A percentile compares a stretch with the other conserved stretches of the same genome.
Conservation (phyloP, 2,797 vertebrate genomes). For the Hyperoplus lanceolatus region DNA sequence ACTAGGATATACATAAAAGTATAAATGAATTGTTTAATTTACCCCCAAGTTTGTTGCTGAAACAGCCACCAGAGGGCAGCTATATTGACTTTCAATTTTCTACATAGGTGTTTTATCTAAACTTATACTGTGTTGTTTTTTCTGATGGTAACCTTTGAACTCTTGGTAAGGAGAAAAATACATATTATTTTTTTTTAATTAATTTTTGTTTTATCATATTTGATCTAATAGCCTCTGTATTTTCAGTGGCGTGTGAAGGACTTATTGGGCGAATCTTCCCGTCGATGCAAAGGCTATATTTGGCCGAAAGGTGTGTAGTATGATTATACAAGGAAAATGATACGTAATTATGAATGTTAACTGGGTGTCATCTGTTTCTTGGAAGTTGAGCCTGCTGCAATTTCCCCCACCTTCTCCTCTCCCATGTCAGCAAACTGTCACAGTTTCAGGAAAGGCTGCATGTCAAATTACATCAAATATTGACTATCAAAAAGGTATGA, state of each 20-base stretch:
- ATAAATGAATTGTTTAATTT: background rate
- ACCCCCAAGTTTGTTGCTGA: background rate
- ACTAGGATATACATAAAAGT: background rate
- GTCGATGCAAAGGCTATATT: conserved; percentile 66
- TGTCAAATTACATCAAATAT: conserved; percentile 2
- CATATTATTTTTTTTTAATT: no score
- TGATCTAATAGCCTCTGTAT: background rate
- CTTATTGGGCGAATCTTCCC: conserved; percentile 45
- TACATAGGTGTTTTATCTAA: background rate
- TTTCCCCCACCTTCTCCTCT: conserved; percentile 37
- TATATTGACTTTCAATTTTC: background rate
- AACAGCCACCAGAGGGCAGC: conserved; percentile 52
- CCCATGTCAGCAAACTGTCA: conserved; percentile 22
- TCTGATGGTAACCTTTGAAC: background rate
- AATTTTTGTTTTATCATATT: background rate
- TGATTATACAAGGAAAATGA: conserved; percentile 75
- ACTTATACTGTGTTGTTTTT: background rate
- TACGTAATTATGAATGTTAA: conserved; percentile 70
- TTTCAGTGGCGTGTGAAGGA: conserved; percentile 2
- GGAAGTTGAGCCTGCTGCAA: conserved; percentile 52
- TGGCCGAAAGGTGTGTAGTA: conserved; percentile 71
- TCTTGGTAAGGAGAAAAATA: background rate
- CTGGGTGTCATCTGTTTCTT: conserved; percentile 59
- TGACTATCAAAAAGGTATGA: background rate
- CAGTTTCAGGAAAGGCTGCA: conserved; percentile 4